A percentile compares a stretch with the other conserved stretches of the same genome.
Evolutionary conservation across 2,113 vertebrate species (phyloP).

Genomic region (Nymphicus hollandicus): DNA sequence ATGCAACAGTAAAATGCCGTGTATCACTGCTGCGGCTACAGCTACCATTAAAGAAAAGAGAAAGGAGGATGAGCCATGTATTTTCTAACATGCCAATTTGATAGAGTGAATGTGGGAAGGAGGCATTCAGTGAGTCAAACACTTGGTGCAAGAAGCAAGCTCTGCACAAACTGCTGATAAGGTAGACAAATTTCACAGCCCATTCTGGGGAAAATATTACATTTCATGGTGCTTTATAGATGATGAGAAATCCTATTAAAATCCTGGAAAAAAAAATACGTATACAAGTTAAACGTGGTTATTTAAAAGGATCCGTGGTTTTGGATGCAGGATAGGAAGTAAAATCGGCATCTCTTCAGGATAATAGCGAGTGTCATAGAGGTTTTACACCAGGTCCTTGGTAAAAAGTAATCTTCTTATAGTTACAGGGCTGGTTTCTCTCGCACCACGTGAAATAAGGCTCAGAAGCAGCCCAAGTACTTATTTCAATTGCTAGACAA

Average conservation of each 20-base stretch:
- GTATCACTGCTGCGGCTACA: not conserved
- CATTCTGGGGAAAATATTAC: not conserved
- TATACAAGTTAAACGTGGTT: not conserved
- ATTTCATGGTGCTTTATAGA: slow-evolving; percentile 38
- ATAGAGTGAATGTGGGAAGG: not conserved
- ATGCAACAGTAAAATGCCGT: not conserved
- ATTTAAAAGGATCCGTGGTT: not conserved
- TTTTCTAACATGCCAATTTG: not conserved
- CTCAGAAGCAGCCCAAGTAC: not conserved
- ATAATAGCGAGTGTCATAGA: not conserved
- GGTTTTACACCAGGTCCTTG: not conserved
- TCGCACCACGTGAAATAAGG: not conserved
- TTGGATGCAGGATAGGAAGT: not conserved
- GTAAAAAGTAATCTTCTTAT: not conserved
- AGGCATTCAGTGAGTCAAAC: not conserved
- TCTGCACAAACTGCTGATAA: slow-evolving; percentile 47
- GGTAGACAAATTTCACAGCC: slow-evolving; percentile 36
- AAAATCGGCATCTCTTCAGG: not conserved
- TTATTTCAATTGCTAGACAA: not conserved
- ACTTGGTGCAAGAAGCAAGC: not conserved
- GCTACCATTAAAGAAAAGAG: not conserved
- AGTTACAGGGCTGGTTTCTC: not conserved
- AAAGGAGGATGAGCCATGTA: not conserved
- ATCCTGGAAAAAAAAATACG: not conserved
- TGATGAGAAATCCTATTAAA: slow-evolving; percentile 30